These are phyloP conservation scores for Nephrotoma guestfalica DNA, from an alignment of 2,888 invertebrate species.

Conservation along the genomic window DNA sequence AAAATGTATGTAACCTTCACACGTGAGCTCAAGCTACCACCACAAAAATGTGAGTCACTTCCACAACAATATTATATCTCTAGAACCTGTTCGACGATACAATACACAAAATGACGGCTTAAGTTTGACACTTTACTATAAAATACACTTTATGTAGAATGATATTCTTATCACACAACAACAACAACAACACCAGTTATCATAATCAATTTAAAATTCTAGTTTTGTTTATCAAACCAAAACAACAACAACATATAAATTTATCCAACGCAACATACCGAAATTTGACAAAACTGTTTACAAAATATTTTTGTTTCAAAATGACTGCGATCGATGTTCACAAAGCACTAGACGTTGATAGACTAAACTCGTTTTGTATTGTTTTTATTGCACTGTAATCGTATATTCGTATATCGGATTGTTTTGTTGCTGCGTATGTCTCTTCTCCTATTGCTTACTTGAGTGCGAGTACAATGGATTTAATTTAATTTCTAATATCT, in stretches of 20 bases:
- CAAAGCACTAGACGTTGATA: background rate
- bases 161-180: background rate
- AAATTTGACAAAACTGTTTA: background rate
- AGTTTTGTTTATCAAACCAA: background rate
- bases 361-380: background rate
- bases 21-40: too few relatives aligned
- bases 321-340: background rate
- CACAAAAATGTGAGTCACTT: too few relatives aligned
- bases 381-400: background rate
- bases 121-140: too few relatives aligned
- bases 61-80: too few relatives aligned
- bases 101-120: too few relatives aligned
- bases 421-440: background rate
- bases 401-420: background rate
- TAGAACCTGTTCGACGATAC: too few relatives aligned
- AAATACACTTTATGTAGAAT: background rate
- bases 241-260: background rate
- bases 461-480: background rate
- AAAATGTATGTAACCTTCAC: too few relatives aligned
- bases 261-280: background rate
- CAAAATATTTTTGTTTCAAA: background rate
- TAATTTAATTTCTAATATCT: background rate
- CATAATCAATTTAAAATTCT: background rate
- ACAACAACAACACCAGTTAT: background rate
- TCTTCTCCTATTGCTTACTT: background rate